These are phyloP conservation scores for Serranus cabrilla DNA, from an alignment of 2,797 vertebrate genomes.

Conservation along the genomic window DNA sequence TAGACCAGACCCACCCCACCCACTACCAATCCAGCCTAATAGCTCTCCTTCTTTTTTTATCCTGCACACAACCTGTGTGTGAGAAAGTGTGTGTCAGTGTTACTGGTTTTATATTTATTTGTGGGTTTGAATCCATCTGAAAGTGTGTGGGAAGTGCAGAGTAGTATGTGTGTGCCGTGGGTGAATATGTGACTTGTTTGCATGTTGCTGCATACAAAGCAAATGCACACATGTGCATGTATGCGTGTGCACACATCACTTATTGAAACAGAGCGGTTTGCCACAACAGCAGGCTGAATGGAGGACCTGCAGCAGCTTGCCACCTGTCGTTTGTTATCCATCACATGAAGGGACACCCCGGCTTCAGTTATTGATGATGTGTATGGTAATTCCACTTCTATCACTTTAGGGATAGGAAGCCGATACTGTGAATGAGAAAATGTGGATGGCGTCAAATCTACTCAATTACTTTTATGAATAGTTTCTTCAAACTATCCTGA, in stretches of 20 bases:
- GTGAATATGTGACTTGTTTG: conserved; percentile 1
- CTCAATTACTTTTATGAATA: conserved; percentile 75
- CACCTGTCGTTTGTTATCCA: conserved; percentile 77
- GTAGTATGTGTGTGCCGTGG: neutral
- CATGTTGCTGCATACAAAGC: conserved; percentile 7
- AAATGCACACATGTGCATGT: neutral
- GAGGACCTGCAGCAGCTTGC: conserved; percentile 63
- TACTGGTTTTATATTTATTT: neutral
- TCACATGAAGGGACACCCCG: conserved; percentile 59
- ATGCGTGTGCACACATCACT: conserved; percentile 1
- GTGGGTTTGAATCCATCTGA: neutral
- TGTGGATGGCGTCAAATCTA: conserved; percentile 62
- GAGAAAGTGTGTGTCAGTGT: conserved; percentile 6
- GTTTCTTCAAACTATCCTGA: conserved; percentile 69
- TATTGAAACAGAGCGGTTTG: conserved; percentile 52
- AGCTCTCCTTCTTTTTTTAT: conserved; percentile 40
- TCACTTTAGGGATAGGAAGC: conserved; percentile 70
- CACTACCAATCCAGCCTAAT: conserved; percentile 68
- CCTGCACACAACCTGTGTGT: conserved; percentile 26
- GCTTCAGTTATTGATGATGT: conserved; percentile 78
- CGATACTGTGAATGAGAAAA: conserved; percentile 72
- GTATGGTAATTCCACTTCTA: conserved; percentile 75
- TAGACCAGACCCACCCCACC: conserved; percentile 71
- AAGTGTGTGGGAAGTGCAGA: neutral
- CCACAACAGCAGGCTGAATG: conserved; percentile 42